Conservation (phyloP, 2,888 invertebrate species). For the Melanotus villosus region DNA sequence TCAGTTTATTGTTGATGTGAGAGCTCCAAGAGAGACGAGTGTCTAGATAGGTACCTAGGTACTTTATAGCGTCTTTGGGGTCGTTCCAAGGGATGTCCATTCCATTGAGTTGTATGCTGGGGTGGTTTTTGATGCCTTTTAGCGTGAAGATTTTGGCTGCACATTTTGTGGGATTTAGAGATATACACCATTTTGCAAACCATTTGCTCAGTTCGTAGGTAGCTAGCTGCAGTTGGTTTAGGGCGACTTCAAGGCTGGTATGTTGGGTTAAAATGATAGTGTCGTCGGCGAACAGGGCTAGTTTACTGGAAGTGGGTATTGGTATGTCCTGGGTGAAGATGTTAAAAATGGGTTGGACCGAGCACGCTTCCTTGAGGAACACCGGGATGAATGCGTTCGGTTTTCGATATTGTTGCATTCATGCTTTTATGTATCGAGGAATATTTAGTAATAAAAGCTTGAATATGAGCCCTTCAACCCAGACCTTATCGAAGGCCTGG, state of each 20-base stretch:
- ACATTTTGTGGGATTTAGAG: no score
- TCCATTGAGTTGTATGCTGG: neutral
- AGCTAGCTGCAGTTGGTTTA: neutral
- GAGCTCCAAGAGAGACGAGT: neutral
- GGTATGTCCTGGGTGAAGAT: neutral
- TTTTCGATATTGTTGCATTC: neutral
- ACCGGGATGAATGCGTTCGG: neutral
- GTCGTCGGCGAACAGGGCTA: neutral
- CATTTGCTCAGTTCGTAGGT: neutral
- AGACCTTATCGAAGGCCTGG: no score
- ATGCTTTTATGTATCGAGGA: no score
- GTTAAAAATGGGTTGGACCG: neutral
- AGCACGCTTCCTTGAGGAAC: neutral
- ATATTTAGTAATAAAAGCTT: no score
- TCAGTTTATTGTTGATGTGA: neutral
- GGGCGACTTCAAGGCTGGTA: neutral
- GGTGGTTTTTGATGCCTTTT: neutral
- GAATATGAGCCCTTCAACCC: no score
- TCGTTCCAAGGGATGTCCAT: neutral
- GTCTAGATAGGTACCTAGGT: neutral
- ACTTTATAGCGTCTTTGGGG: neutral
- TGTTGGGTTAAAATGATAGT: neutral
- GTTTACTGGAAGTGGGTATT: neutral
- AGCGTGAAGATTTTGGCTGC: neutral
- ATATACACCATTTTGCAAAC: neutral